Percentiles rank a stretch among this genome's conserved stretches.
These are phyloP conservation scores for Cheilosia grossa DNA, from an alignment of 2,888 invertebrate genomes.

Conservation along the genomic window DNA sequence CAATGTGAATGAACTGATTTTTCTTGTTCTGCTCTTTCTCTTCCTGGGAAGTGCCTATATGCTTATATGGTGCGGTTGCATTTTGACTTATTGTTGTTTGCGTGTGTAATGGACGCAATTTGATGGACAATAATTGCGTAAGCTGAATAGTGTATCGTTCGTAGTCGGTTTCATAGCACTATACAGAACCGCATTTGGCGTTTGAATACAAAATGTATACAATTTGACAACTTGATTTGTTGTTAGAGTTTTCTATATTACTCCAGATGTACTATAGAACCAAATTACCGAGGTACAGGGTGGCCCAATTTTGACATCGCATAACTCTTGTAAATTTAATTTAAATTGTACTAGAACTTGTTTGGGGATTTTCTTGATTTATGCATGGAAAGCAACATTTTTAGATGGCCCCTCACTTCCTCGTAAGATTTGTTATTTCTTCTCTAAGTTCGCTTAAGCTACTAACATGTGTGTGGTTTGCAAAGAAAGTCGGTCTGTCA, in stretches of 20 bases:
- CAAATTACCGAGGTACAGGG: no score
- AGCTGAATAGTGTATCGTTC: constrained; percentile 46
- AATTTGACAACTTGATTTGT: constrained; percentile 1
- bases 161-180: not conserved
- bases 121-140: constrained; percentile 65
- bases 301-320: no score
- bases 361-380: no score
- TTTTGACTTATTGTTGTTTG: constrained; percentile 23
- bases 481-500: no score
- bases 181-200: not conserved
- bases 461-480: no score
- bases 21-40: constrained; percentile 57
- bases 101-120: constrained; percentile 59
- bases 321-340: no score
- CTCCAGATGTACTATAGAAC: no score
- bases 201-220: not conserved
- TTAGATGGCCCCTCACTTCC: no score
- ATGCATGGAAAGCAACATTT: no score
- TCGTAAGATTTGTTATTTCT: no score
- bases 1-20: constrained; percentile 58
- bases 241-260: not conserved
- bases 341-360: no score
- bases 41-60: constrained; percentile 25
- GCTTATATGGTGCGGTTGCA: constrained; percentile 12
- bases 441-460: no score